Evolutionary conservation across 2,888 invertebrate species (phyloP).

Genomic region (Aphrophora alni): DNA sequence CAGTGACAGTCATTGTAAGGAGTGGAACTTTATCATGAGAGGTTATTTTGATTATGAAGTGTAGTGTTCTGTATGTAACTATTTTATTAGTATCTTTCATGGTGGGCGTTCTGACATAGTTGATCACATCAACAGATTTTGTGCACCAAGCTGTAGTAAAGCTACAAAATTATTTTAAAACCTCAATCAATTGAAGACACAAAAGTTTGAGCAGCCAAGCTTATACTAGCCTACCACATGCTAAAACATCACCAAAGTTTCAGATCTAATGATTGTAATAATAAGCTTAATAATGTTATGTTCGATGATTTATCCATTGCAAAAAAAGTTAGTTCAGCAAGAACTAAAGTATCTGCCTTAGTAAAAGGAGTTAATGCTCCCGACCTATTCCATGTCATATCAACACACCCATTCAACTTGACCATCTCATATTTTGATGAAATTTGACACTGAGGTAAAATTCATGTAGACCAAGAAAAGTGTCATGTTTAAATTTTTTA

Average conservation of each 20-base stretch:
- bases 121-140: neutral
- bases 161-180: neutral
- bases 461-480: too few species aligned
- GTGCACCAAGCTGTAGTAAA: neutral
- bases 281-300: neutral
- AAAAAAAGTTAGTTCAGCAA: neutral
- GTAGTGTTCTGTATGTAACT: conserved; percentile 6
- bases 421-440: too few species aligned
- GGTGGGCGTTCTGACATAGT: conserved; percentile 18
- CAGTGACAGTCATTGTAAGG: conserved; percentile 6
- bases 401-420: too few species aligned
- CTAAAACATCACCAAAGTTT: neutral
- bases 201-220: conserved; percentile 14
- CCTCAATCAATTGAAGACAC: conserved; percentile 7
- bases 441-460: too few species aligned
- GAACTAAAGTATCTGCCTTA: neutral
- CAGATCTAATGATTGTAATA: neutral
- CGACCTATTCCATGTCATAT: too few species aligned
- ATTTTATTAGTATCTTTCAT: neutral
- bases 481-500: too few species aligned
- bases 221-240: too few species aligned
- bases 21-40: conserved; percentile 16
- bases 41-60: neutral
- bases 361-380: neutral
- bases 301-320: neutral